These are phyloP conservation scores for Bombyx mori DNA, from an alignment of 1,140 invertebrate species.

Conservation along the genomic window ASM3026992v2 NC_085123.1:11904001-11904500, in stretches of 20 bases:
- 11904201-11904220: constrained; percentile 18
- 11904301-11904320: constrained; percentile 1
- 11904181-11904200: constrained; percentile 33
- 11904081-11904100: constrained; percentile 41
- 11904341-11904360: too few species aligned
- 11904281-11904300: too few species aligned
- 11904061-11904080: constrained; percentile 58
- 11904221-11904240: constrained; percentile 14
- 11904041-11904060: constrained; percentile 44
- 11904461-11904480: too few species aligned
- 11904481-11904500: too few species aligned
- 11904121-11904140: constrained; percentile 33
- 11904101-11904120: constrained; percentile 35
- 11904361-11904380: too few species aligned
- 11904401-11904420: too few species aligned
- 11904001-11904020: neutral
- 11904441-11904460: too few species aligned
- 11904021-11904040: constrained; percentile 25
- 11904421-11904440: too few species aligned
- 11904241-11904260: too few species aligned
- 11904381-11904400: too few species aligned
- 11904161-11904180: constrained; percentile 44
- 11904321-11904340: neutral
- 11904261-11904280: too few species aligned
- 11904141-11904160: constrained; percentile 45